Base-by-base conservation (phyloP, 2,797 vertebrate genomes). In the Brachymystax lenok region DNA sequence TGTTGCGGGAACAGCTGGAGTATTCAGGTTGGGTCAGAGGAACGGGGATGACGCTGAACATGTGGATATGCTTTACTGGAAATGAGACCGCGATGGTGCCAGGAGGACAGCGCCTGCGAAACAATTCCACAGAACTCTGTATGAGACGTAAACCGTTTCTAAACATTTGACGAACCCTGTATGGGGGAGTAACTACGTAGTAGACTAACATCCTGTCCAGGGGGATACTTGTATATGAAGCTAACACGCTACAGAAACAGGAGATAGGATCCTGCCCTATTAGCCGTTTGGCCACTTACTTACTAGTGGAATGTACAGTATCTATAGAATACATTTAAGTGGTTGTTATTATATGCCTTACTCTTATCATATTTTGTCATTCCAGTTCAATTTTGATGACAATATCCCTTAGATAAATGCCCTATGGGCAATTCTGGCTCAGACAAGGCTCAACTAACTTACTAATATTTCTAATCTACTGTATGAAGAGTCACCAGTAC, bases 31-130 rank as follows among this genome's bases (percentile, higher is more conserved):
- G 66, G 30, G 27, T 27, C 21, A 14, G 35, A 13, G 54, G 19
- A 52, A 33, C 46, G n/a, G 1, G 46, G 40, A 19, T 28, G 64
- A 56, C 21, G 66, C 27, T 7, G 52, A 21, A 33, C 71, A 72
- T 33, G 73, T 75, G 74, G 4, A 27, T 24, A 16, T 30, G 61
- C 30, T 64, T 73, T 64, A 64, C 24, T 75, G 74, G 30, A 69
- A 54, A 54, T 33, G 24, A 54, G 66, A 50, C 5, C 5, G 21
- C 2, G 2, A 50, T 35, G 4, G 16, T 33, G 17, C 24, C 24
- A 24, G 66, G 14, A 17, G 28, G 17, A 33, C 16, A 14, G 52
- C 7, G 3, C 12, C 12, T n/a, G 69, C 35, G 1, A 54, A 68
- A 71, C 6, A 59, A 13, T 56, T 33, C 14, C 27, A 16, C 46